Percentiles rank a stretch among this genome's conserved stretches.
Conservation (phyloP, 2,888 invertebrate species). For the Sphecodes monilicornis region DNA sequence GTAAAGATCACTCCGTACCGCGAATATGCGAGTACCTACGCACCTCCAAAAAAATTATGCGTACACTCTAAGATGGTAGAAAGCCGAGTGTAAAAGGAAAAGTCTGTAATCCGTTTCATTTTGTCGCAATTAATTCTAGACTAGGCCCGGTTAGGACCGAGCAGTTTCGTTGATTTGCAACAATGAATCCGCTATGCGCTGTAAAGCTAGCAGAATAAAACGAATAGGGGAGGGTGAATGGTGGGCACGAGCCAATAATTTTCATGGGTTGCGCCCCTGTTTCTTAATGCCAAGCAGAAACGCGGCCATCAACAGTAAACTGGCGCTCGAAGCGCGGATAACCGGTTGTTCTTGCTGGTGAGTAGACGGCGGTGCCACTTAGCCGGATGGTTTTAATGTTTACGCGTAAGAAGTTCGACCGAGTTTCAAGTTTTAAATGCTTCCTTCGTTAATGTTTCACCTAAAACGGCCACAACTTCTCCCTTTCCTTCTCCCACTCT, state of each 20-base stretch:
- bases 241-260: slow-evolving; percentile 48
- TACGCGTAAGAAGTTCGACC: slow-evolving; percentile 75
- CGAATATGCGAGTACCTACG: no score
- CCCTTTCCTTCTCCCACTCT: background rate
- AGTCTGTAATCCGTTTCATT: background rate
- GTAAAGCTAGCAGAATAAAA: background rate
- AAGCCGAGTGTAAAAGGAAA: background rate
- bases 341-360: slow-evolving; percentile 61
- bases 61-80: no score
- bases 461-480: slow-evolving; percentile 74
- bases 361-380: slow-evolving; percentile 76
- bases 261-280: slow-evolving; percentile 42
- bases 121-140: background rate
- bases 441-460: slow-evolving; percentile 78
- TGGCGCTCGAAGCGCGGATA: slow-evolving; percentile 41
- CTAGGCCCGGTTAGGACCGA: background rate
- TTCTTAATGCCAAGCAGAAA: slow-evolving; percentile 55
- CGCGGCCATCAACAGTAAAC: slow-evolving; percentile 64
- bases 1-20: no score
- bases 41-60: no score
- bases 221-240: slow-evolving; percentile 13
- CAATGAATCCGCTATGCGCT: background rate
- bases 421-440: slow-evolving; percentile 70
- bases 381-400: slow-evolving; percentile 76
- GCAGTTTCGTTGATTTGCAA: background rate